Percentiles rank a stretch among this genome's conserved stretches.
Conservation (phyloP, 1,140 invertebrate species). For the Drosophila leontia region DNA sequence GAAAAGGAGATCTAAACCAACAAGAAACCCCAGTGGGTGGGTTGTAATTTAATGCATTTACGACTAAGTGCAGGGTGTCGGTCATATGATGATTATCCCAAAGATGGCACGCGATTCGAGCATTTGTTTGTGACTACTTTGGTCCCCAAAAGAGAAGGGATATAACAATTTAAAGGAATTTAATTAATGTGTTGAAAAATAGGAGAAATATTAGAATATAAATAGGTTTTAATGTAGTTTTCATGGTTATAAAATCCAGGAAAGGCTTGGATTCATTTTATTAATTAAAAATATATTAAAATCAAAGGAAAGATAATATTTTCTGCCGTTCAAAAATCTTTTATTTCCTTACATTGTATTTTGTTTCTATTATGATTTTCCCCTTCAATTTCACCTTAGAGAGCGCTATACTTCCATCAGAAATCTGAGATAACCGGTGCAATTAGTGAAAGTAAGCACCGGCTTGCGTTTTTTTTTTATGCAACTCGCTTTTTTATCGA, state of each 20-base stretch:
- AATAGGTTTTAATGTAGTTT: background rate
- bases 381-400: background rate
- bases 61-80: constrained; percentile 9
- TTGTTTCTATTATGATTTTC: background rate
- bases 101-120: constrained; percentile 40
- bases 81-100: constrained; percentile 24
- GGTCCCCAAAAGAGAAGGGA: constrained; percentile 1
- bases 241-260: no score
- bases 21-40: background rate
- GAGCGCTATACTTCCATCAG: constrained; percentile 10
- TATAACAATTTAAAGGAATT: background rate
- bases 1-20: constrained; percentile 18
- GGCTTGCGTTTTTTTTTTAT: constrained; percentile 20
- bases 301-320: no score
- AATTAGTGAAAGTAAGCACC: constrained; percentile 52
- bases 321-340: no score
- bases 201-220: background rate
- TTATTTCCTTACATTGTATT: no score
- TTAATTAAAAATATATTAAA: no score
- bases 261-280: no score
- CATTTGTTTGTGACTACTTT: constrained; percentile 21
- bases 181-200: background rate
- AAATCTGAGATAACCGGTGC: constrained; percentile 41
- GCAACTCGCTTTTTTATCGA: constrained; percentile 55
- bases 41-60: constrained; percentile 18